phyloP scores from a whole-genome alignment of 92 coral and sea anemone genomes.

The Palythoa caribaeorum region DNA sequence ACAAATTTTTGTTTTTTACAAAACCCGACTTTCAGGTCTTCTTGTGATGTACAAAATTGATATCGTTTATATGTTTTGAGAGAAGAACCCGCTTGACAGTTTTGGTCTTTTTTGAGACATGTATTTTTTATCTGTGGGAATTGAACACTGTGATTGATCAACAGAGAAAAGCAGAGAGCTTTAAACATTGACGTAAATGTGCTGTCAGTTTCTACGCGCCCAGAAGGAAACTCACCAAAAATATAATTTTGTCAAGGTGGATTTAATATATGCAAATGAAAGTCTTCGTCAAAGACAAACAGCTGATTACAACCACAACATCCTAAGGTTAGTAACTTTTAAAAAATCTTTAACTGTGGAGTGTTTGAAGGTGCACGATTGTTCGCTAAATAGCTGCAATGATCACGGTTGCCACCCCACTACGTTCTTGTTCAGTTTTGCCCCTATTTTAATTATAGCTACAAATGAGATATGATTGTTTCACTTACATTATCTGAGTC shows the following conservation, averaged over 20 bases:
- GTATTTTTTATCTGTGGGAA: constrained; percentile 19
- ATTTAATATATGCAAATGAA: constrained; percentile 11
- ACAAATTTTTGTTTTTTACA: background rate
- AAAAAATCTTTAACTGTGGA: background rate
- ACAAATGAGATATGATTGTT: constrained; percentile 18
- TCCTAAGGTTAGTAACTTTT: too few relatives aligned
- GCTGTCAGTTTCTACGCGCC: background rate
- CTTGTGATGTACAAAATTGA: constrained; percentile 1
- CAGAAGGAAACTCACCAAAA: constrained; percentile 7
- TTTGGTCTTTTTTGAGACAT: constrained; percentile 23
- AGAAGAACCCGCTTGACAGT: too few relatives aligned
- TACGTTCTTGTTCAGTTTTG: constrained; percentile 16
- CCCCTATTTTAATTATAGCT: constrained; percentile 12
- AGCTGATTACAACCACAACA: background rate
- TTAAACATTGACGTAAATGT: background rate
- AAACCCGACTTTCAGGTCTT: background rate
- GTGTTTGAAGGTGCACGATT: background rate
- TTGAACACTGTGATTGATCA: constrained; percentile 29
- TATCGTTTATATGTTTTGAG: background rate
- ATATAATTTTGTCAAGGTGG: background rate
- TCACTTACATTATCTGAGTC: constrained; percentile 11
- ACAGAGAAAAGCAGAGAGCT: constrained; percentile 26
- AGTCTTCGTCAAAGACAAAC: constrained; percentile 17
- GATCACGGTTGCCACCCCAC: constrained; percentile 12
- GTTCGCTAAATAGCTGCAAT: constrained; percentile 10